Percentiles rank a stretch among this genome's conserved stretches.
Evolutionary conservation across 1,140 invertebrate genomes (phyloP).

Genomic region (Galleria mellonella): DNA sequence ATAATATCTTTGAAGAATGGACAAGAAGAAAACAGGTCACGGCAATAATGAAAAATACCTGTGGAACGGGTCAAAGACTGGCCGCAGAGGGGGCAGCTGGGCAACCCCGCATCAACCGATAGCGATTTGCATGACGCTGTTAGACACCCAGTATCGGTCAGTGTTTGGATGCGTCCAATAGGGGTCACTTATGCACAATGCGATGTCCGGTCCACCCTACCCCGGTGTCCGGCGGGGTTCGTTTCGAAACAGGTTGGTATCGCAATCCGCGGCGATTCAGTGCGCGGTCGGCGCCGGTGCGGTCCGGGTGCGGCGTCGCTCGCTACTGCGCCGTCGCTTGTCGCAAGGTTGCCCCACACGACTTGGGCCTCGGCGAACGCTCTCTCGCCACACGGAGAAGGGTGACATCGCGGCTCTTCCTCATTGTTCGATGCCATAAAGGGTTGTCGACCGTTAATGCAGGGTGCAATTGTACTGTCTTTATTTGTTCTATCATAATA

Average conservation of each 20-base stretch:
- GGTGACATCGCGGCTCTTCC: conserved; percentile 61
- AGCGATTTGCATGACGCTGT: conserved; percentile 51
- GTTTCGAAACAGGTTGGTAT: conserved; percentile 27
- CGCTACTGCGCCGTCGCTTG: conserved; percentile 20
- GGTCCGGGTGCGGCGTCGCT: conserved; percentile 52
- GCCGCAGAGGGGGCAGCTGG: conserved; percentile 38
- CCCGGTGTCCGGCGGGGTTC: conserved; percentile 22
- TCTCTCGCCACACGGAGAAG: conserved; percentile 47
- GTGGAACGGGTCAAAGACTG: conserved; percentile 42
- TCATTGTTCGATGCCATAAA: conserved; percentile 38
- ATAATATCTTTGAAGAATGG: conserved; percentile 12
- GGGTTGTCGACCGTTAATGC: conserved; percentile 36
- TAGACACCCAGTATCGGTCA: conserved; percentile 49
- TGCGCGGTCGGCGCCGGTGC: conserved; percentile 46
- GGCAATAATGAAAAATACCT: conserved; percentile 53
- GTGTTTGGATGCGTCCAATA: conserved; percentile 32
- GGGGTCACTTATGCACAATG: conserved; percentile 60
- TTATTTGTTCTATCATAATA: conserved; percentile 14
- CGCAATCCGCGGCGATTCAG: conserved; percentile 25
- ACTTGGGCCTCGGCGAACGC: conserved; percentile 12
- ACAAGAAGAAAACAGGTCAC: conserved; percentile 28
- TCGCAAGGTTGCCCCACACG: conserved; percentile 21
- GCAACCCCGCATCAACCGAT: conserved; percentile 49
- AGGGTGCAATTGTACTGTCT: conserved; percentile 16
- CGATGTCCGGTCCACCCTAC: conserved; percentile 39